A percentile compares a stretch with the other conserved stretches of the same genome.
These are phyloP conservation scores for Nemopilema nomurai DNA, from an alignment of 30 jellyfish, hydroid and myxozoan genomes.

Conservation along the genomic window DNA sequence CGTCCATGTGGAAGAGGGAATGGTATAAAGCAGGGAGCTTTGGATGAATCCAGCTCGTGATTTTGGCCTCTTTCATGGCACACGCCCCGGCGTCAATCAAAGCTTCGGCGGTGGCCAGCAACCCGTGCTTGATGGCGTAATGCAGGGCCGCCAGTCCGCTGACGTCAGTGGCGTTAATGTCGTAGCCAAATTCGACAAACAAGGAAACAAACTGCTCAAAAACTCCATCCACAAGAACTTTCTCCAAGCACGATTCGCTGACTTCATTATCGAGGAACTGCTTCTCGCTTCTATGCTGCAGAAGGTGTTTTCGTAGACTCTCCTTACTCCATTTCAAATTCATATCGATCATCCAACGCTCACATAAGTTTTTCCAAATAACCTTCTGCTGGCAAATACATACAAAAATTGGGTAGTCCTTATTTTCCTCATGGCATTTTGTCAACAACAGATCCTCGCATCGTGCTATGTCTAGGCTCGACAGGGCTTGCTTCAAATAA, in stretches of 20 bases:
- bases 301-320: background rate
- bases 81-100: constrained; percentile 24
- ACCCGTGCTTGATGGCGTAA: constrained; percentile 30
- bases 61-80: background rate
- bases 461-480: background rate
- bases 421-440: background rate
- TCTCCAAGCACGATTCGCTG: background rate
- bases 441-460: constrained; percentile 11
- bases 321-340: constrained; percentile 16
- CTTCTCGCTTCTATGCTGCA: background rate
- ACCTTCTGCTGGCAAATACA: constrained; percentile 44
- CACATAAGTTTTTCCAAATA: constrained; percentile 11
- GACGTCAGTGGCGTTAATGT: constrained; percentile 31
- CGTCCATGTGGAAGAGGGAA: constrained; percentile 32
- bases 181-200: constrained; percentile 28
- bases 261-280: background rate
- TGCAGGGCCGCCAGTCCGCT: constrained; percentile 49
- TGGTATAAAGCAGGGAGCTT: constrained; percentile 50
- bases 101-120: background rate
- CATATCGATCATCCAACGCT: constrained; percentile 5
- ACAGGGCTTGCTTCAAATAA: background rate
- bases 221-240: constrained; percentile 10
- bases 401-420: constrained; percentile 4
- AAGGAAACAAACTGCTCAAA: constrained; percentile 37
- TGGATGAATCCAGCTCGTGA: constrained; percentile 42